Evolutionary conservation across 2,888 invertebrate species (phyloP).

Genomic region (Campoletis raptor): DNA sequence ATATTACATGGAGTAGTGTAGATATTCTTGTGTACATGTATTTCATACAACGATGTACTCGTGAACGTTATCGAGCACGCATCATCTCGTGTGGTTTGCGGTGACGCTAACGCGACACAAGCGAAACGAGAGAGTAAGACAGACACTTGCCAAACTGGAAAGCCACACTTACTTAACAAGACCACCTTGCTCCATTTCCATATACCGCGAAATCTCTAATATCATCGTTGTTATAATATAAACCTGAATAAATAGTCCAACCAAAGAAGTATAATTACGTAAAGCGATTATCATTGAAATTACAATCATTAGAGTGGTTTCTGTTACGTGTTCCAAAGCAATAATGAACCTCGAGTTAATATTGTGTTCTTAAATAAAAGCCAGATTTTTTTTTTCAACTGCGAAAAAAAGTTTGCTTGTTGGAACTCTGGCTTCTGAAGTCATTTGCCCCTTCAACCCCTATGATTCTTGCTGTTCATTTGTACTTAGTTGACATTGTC

Average conservation of each 20-base stretch:
- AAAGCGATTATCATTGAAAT: neutral
- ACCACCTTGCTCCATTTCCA: slow-evolving; percentile 47
- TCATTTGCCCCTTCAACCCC: slow-evolving; percentile 6
- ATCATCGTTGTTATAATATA: neutral
- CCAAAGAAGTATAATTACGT: slow-evolving; percentile 17
- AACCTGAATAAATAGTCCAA: slow-evolving; percentile 14
- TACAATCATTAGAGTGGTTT: neutral
- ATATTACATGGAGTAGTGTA: slow-evolving; percentile 15
- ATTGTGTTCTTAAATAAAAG: neutral
- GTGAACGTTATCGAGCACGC: slow-evolving; percentile 51
- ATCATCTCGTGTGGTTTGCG: slow-evolving; percentile 49
- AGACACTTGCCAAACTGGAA: slow-evolving; percentile 47
- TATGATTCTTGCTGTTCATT: neutral
- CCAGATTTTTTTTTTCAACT: neutral
- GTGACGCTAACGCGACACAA: slow-evolving; percentile 22
- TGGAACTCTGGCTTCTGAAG: neutral
- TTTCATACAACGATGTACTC: slow-evolving; percentile 2
- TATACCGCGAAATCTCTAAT: slow-evolving; percentile 15
- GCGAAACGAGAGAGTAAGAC: slow-evolving; percentile 36
- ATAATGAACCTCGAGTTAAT: neutral
- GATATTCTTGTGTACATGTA: slow-evolving; percentile 17
- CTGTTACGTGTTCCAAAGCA: neutral
- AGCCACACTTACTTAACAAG: slow-evolving; percentile 41
- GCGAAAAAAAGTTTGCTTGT: neutral
- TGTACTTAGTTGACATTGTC: neutral